Base-by-base conservation (phyloP, 2,888 invertebrate species). In the Lypha dubia region DNA sequence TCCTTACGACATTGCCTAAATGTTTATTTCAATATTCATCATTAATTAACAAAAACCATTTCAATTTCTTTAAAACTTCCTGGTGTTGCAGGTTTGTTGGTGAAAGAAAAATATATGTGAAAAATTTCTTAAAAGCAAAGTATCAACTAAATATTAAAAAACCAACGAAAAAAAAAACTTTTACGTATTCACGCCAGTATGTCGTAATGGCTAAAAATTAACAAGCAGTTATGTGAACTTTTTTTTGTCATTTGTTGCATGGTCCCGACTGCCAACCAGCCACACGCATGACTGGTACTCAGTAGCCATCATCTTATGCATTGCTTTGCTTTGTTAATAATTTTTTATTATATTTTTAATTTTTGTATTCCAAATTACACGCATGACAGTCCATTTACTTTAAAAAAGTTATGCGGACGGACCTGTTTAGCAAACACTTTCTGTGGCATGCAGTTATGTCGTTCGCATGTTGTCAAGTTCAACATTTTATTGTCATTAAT, bases 191-290 rank as follows among this genome's bases (percentile, higher is more conserved):
- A 68, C 68, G 68, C 17, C 49, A 77, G 60, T 70, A 70, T 84
- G 71, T 75, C 79, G 84, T 84, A 84, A 84, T 84, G 60, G 9
- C 84, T 71, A 76, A 84, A 84, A 84, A 76, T 84, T 28, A 84
- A 80, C 65, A 76, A 60, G 65, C 76, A 79, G 76, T 76, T 76
- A 79, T 84, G 67, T 53, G 53, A 6, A 49, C 17, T 67, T 60
- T 71, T 76, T 49, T 77, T 22, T n/a, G 17, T 41, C 28, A 8
- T 53, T 75, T 41, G 44, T 70, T 60, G 41, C 62, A 58, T 75
- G 73, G 53, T 46, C 32, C 22, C 22, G 17, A 38, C 46, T 15
- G 9, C 20, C 24, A 28, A 49, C 8, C 38, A 51, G 77, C 62
- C 81, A 63, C 73, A 73, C 65, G 77, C 73, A 67, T 62, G 53